Evolutionary conservation across 2,113 vertebrate species (phyloP).

Genomic region (Charina bottae): DNA sequence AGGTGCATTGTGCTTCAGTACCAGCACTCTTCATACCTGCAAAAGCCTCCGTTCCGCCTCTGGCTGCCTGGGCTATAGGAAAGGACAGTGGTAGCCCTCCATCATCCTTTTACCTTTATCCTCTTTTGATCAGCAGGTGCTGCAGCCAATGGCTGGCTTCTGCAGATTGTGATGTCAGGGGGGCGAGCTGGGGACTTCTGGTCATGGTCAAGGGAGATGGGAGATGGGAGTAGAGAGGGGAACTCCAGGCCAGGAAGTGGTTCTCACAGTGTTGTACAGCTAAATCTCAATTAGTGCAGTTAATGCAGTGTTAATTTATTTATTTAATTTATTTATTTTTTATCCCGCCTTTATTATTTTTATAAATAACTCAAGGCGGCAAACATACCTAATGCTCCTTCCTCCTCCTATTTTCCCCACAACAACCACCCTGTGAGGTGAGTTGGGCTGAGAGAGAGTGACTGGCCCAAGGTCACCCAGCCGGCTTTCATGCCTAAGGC

Average conservation of each 20-base stretch:
- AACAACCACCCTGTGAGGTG: no score
- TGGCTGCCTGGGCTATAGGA: neutral
- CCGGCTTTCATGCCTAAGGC: no score
- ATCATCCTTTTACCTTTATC: conserved; percentile 4
- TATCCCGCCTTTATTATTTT: no score
- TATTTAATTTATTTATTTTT: no score
- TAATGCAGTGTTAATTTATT: no score
- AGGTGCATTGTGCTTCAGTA: neutral
- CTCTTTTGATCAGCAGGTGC: neutral
- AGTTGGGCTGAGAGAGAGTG: no score
- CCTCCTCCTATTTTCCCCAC: no score
- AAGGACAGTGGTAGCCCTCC: conserved; percentile 7
- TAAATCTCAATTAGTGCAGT: neutral
- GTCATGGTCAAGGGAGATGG: neutral
- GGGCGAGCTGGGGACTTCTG: neutral
- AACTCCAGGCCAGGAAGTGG: neutral
- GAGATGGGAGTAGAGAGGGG: neutral
- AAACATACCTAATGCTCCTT: no score
- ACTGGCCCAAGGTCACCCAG: no score
- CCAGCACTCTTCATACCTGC: conserved; percentile 3
- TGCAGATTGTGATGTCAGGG: conserved; percentile 35
- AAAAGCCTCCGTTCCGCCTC: conserved; percentile 6
- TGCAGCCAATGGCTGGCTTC: conserved; percentile 25
- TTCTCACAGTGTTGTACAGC: neutral
- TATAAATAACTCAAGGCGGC: no score